These are phyloP conservation scores for Tetraneura akinire DNA, from an alignment of 1,140 invertebrate genomes.

Conservation along the genomic window DNA sequence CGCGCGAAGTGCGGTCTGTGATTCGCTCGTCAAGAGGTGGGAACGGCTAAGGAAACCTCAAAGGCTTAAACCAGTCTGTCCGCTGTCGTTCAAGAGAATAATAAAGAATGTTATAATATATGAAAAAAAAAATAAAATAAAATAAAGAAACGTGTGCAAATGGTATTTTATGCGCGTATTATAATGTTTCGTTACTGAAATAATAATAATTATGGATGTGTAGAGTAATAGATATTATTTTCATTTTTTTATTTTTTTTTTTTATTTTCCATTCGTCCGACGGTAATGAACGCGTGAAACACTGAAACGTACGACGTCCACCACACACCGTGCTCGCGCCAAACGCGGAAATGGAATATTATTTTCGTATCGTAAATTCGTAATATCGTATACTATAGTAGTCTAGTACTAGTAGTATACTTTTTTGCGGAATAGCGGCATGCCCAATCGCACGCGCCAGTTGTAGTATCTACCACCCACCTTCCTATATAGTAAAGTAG, in stretches of 20 bases:
- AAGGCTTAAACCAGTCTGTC: conserved; percentile 34
- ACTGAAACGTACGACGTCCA: too few relatives aligned
- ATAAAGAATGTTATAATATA: too few relatives aligned
- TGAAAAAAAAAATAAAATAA: too few relatives aligned
- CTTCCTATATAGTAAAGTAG: too few relatives aligned
- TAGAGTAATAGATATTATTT: too few relatives aligned
- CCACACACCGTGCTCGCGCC: not conserved
- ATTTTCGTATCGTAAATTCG: not conserved
- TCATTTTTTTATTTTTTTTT: not conserved
- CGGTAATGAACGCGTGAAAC: not conserved
- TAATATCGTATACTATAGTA: not conserved
- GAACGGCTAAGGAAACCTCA: not conserved
- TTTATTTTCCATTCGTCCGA: not conserved
- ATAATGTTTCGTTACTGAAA: too few relatives aligned
- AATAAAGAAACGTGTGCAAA: not conserved
- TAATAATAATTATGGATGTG: too few relatives aligned
- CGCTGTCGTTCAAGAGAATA: not conserved
- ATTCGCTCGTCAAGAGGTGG: too few relatives aligned
- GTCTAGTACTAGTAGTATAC: too few relatives aligned
- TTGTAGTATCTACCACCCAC: not conserved
- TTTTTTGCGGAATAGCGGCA: not conserved
- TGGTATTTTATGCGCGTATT: not conserved
- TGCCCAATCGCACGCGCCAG: conserved; percentile 18
- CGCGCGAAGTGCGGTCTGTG: not conserved
- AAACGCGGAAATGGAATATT: conserved; percentile 12